Evolutionary conservation across 2,888 invertebrate genomes (phyloP), one percentile per base, ranked within the genome.

Genomic region (Eristalis pertinax): DNA sequence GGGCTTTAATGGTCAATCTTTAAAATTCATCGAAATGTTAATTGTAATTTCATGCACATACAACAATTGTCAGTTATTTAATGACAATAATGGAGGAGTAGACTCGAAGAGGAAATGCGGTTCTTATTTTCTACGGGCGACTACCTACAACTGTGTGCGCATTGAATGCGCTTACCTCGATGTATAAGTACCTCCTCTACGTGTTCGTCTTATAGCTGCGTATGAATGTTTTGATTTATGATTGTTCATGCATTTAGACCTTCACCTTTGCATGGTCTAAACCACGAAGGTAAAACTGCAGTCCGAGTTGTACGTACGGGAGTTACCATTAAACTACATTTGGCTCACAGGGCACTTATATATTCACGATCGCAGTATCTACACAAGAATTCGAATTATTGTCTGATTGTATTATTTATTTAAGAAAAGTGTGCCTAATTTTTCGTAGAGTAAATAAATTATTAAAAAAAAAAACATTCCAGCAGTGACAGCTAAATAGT

Each of bases 31-130:
- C 65, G 24, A 60, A 24, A 1, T n/a, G 43, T 65, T 67, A 60
- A 79, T 79, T 79, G 43, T 79, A 67, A 79, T 60, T 79, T 73
- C 43, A 43, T 79, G 38, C 63, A 26, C 69, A 70, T 38, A 70
- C 58, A 65, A 32, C 79, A 60, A 73, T 79, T 60, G 65, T 67
- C 79, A 73, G 72, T 26, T 73, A 73, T 67, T 67, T 72, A 60
- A 78, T 78, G 68, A 58, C 58, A 64, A 78, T 41, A 56, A 65
- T 70, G 50, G 43, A 56, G 56, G 7, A 56, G 65, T 50, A 43
- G n/a, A 58, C 29, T 26, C 29, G 29, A 2, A 74, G 60, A 68
- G 62, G 62, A 68, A 68, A 43, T 15, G 43, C 3, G 19, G 7
- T 68, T 62, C n/a, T 74, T 35, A 35, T 67, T 58, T 62, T 68